Evolutionary conservation across 2,797 vertebrate genomes (phyloP), one percentile per base, ranked within the genome.

Genomic region (Acanthornis magna): DNA sequence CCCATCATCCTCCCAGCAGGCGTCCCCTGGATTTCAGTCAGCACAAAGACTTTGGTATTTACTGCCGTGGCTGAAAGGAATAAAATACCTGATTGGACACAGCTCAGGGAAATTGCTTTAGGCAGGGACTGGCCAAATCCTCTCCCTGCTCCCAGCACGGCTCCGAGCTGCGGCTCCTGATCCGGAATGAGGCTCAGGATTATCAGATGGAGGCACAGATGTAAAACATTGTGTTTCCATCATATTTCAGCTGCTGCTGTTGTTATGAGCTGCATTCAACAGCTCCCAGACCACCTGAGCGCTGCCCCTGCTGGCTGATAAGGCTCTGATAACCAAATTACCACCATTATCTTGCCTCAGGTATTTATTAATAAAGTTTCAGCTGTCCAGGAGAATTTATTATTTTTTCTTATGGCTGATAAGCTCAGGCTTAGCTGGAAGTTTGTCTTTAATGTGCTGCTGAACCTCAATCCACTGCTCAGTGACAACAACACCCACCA

Each of bases 1-100:
- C 84, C 85, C 92, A 95, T 95, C 94, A 71, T 40, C 91, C 27
- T 77, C 91, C 63, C 95, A 92, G 95, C 94, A 83, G 85, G 84
- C 0, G 18, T 23, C 29, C 38, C 16, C 3, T 1, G 29, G 20
- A 16, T 63, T 88, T 60, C 55, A 13, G 55, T 60, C 21, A 0
- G 90, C 81, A 73, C 66, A 34, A 47, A 55, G 72, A 29, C 45
- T 75, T 88, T 20, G 16, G 72, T 68, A 67, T 85, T 91, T 85
- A 80, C 60, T 85, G 75, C 89, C 72, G 0, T 1, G 1, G 45
- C 2, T 36, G 60, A 71, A 80, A 43, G 75, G 22, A 91, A 83
- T 63, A 55, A 82, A 95, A 87, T 4, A 74, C 3, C 50, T 45
- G 63, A 63, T 71, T 47, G 68, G 78, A 40, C 50, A 89, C 26